A percentile compares a stretch with the other conserved stretches of the same genome.
phyloP scores from a whole-genome alignment of 2,888 invertebrate species.

The Coecobrya sp. region DNA sequence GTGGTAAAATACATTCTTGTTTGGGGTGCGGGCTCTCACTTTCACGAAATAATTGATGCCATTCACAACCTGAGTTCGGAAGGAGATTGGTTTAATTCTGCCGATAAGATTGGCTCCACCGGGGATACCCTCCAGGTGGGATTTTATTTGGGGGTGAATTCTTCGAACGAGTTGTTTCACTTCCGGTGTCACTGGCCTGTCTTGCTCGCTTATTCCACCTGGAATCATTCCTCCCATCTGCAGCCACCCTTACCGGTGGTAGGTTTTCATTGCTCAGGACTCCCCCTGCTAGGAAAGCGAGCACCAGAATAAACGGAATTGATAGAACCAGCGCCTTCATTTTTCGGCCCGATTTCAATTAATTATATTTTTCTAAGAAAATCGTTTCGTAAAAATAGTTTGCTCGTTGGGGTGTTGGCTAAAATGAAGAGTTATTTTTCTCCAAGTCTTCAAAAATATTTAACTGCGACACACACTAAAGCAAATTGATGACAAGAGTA shows the following conservation, averaged over 20 bases:
- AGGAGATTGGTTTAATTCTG: constrained; percentile 63
- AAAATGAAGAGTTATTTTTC: too few species aligned
- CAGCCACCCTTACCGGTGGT: too few species aligned
- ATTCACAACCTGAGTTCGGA: constrained; percentile 73
- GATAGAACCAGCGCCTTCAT: background rate
- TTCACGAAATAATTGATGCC: constrained; percentile 79
- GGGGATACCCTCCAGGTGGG: constrained; percentile 29
- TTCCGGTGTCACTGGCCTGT: constrained; percentile 27
- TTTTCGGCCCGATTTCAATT: background rate
- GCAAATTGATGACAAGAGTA: too few species aligned
- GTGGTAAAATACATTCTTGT: constrained; percentile 68
- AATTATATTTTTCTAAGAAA: background rate
- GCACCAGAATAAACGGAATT: constrained; percentile 46
- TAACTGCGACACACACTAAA: too few species aligned
- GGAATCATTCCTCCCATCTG: background rate
- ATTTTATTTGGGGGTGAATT: constrained; percentile 46
- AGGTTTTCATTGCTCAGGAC: background rate
- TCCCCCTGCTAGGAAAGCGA: background rate
- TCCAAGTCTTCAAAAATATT: too few species aligned
- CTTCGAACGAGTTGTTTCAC: constrained; percentile 35
- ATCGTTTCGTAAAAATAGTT: background rate
- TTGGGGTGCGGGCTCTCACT: constrained; percentile 43
- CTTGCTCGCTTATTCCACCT: constrained; percentile 2
- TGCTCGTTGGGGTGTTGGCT: background rate
- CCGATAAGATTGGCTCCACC: constrained; percentile 32